These are phyloP conservation scores for Rallus crepitans DNA, from an alignment of 2,797 vertebrate genomes.

Conservation along the genomic window DNA sequence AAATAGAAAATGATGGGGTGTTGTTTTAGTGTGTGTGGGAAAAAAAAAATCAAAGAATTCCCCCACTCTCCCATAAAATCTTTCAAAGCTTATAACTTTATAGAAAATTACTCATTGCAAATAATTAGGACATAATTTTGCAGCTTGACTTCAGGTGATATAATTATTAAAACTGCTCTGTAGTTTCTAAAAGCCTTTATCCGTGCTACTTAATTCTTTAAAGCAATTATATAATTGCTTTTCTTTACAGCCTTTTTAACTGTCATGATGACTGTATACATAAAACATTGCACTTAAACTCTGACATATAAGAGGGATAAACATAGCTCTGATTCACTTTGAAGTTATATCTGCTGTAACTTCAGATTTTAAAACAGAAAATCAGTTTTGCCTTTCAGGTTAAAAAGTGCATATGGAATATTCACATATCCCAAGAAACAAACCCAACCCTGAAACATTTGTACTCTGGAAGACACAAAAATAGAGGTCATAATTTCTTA, in stretches of 20 bases:
- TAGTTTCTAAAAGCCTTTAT: slow-evolving; percentile 77
- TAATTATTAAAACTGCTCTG: slow-evolving; percentile 76
- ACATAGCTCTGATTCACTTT: slow-evolving; percentile 78
- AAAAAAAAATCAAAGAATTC: slow-evolving; percentile 80
- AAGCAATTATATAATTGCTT: slow-evolving; percentile 82
- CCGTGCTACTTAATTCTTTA: slow-evolving; percentile 74
- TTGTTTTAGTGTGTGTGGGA: slow-evolving; percentile 57
- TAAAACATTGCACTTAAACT: slow-evolving; percentile 82
- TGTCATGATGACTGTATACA: slow-evolving; percentile 81
- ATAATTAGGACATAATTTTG: slow-evolving; percentile 80
- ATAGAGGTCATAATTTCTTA: neutral
- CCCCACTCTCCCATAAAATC: slow-evolving; percentile 66
- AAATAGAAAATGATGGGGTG: slow-evolving; percentile 87
- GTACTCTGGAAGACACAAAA: slow-evolving; percentile 11
- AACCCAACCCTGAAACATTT: neutral
- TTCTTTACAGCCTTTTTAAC: slow-evolving; percentile 80
- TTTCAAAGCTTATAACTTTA: slow-evolving; percentile 77
- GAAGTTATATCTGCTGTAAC: slow-evolving; percentile 70
- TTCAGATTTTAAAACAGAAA: slow-evolving; percentile 63
- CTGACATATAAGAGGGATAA: slow-evolving; percentile 79
- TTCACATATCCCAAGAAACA: slow-evolving; percentile 8
- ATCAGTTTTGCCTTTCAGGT: slow-evolving; percentile 37
- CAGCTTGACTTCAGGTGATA: slow-evolving; percentile 80
- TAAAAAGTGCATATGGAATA: slow-evolving; percentile 34
- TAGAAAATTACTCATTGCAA: slow-evolving; percentile 79